phyloP scores from a whole-genome alignment of 1,140 invertebrate genomes.

The Drosophila repletoides region DNA sequence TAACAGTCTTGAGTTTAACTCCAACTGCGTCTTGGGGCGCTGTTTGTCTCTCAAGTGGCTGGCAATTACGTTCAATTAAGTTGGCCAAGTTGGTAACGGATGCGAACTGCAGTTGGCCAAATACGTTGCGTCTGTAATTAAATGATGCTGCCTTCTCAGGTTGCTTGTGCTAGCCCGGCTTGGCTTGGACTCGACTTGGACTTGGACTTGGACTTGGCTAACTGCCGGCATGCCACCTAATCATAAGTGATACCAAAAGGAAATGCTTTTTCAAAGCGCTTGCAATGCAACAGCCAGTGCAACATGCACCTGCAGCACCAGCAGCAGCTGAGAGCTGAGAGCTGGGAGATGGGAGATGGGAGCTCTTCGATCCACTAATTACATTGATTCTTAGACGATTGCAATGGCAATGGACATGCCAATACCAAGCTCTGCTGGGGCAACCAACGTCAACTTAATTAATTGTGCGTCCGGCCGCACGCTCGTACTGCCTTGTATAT shows the following conservation, averaged over 20 bases:
- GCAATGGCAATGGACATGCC: constrained; percentile 46
- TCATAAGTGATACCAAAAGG: constrained; percentile 80
- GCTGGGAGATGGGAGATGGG: background rate
- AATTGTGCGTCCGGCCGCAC: constrained; percentile 77
- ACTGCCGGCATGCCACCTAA: constrained; percentile 78
- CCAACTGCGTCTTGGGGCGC: constrained; percentile 34
- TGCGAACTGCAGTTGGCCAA: constrained; percentile 52
- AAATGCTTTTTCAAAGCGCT: constrained; percentile 65
- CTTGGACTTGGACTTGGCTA: constrained; percentile 50
- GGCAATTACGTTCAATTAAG: constrained; percentile 78
- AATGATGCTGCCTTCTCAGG: constrained; percentile 56
- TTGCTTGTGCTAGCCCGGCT: background rate
- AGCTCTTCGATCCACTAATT: constrained; percentile 56
- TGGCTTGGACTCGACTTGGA: background rate
- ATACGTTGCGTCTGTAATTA: constrained; percentile 63
- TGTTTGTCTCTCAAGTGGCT: constrained; percentile 69
- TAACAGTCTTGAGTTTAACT: background rate
- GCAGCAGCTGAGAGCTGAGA: constrained; percentile 8
- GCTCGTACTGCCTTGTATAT: constrained; percentile 35
- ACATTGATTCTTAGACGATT: constrained; percentile 79
- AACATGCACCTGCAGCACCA: constrained; percentile 18
- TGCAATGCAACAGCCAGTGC: constrained; percentile 39
- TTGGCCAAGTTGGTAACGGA: constrained; percentile 79
- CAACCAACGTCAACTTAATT: constrained; percentile 74
- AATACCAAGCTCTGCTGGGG: constrained; percentile 32